These are phyloP conservation scores for Parapristionchus giblindavisi DNA, from an alignment of 2,888 invertebrate genomes.

Conservation along the genomic window DNA sequence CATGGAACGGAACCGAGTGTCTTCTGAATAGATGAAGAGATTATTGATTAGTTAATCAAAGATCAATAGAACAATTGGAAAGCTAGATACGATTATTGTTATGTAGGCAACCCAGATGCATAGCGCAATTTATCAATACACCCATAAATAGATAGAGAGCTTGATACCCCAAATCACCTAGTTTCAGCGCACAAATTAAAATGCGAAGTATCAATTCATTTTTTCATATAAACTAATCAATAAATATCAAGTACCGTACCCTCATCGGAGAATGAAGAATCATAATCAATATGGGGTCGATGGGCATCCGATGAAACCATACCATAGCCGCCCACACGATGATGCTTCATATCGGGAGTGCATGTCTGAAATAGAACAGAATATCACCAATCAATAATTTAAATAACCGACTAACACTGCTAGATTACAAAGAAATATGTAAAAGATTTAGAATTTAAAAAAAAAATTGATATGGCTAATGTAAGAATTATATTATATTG, in stretches of 20 bases:
- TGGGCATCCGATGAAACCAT: neutral
- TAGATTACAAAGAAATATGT: neutral
- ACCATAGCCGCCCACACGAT: neutral
- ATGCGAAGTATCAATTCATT: neutral
- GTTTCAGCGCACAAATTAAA: too few species aligned
- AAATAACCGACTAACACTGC: neutral
- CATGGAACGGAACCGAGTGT: neutral
- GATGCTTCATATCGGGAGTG: neutral
- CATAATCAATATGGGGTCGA: conserved; percentile 19
- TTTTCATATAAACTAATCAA: neutral
- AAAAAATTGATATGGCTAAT: too few species aligned
- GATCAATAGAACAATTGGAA: neutral
- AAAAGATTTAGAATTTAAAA: too few species aligned
- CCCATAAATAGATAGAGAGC: too few species aligned
- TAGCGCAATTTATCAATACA: too few species aligned
- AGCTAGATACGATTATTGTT: too few species aligned
- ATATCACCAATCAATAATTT: neutral
- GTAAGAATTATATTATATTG: too few species aligned
- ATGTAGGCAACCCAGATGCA: too few species aligned
- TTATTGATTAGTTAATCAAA: neutral
- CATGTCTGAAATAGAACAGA: neutral
- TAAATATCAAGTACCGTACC: neutral
- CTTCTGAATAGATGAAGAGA: neutral
- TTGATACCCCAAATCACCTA: too few species aligned
- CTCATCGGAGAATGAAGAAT: conserved; percentile 26